These are phyloP conservation scores for Macrochelys suwanniensis DNA, from an alignment of 2,797 vertebrate genomes.

Conservation along the genomic window DNA sequence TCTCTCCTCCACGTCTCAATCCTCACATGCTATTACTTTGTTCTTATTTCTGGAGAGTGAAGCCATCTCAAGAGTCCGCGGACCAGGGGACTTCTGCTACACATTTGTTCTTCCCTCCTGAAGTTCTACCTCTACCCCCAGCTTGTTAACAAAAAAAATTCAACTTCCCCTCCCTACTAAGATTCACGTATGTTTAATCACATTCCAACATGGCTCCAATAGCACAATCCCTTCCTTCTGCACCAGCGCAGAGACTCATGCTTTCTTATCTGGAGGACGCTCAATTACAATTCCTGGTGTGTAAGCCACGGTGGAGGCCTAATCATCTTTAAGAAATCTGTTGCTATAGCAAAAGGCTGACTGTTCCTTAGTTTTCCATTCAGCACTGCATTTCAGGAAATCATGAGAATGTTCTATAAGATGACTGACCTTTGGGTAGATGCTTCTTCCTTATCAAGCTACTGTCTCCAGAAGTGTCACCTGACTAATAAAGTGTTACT, in stretches of 20 bases:
- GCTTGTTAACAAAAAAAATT: neutral
- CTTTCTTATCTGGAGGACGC: neutral
- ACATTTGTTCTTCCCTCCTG: neutral
- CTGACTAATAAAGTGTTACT: neutral
- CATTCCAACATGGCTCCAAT: neutral
- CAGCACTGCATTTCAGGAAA: neutral
- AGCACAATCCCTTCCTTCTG: neutral
- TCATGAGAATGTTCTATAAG: neutral
- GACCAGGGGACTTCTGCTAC: neutral
- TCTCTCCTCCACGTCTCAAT: fast-evolving
- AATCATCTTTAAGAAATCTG: conserved; percentile 13
- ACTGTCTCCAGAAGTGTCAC: neutral
- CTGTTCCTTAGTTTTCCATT: neutral
- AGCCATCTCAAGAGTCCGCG: neutral
- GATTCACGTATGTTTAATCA: neutral
- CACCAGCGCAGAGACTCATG: neutral
- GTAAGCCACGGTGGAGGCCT: neutral
- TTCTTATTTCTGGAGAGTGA: neutral
- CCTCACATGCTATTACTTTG: neutral
- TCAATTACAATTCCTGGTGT: neutral
- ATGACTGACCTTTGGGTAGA: neutral
- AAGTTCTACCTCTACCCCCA: neutral
- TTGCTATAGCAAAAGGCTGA: neutral
- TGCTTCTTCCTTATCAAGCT: neutral
- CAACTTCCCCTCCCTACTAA: neutral